Percentiles rank a stretch among this genome's conserved stretches.
Evolutionary conservation across 2,888 invertebrate species (phyloP).

Genomic region (Hirtodrosophila alboralis): DNA sequence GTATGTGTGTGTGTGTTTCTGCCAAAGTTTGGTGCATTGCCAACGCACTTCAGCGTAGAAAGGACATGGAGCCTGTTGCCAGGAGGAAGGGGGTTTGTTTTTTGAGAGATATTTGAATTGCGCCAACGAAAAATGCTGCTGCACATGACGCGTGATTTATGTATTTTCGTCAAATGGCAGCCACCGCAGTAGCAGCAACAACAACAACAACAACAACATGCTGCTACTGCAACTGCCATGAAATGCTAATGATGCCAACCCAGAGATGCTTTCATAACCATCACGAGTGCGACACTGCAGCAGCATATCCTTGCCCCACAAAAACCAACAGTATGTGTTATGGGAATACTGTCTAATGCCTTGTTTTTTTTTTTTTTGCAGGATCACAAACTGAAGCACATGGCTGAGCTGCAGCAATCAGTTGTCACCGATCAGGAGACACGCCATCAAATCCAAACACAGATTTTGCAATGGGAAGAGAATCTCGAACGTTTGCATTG

Average conservation of each 20-base stretch:
- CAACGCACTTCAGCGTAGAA: slow-evolving; percentile 64
- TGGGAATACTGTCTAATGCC: slow-evolving; percentile 46
- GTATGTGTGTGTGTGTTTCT: slow-evolving; percentile 31
- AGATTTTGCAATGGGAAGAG: slow-evolving; percentile 98
- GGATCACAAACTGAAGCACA: slow-evolving; percentile 98
- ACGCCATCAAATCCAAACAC: slow-evolving; percentile 95
- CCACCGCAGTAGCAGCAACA: slow-evolving; percentile 44
- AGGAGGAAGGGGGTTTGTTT: no score
- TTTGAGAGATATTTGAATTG: slow-evolving; percentile 66
- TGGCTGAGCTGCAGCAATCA: slow-evolving; percentile 99
- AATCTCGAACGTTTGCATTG: slow-evolving; percentile 97
- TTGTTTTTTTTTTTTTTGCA: slow-evolving; percentile 83
- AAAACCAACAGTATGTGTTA: slow-evolving; percentile 25
- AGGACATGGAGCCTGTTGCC: background rate
- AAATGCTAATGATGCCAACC: slow-evolving; percentile 76
- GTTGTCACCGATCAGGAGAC: slow-evolving; percentile 96
- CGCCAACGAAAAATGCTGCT: slow-evolving; percentile 64
- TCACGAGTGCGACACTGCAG: slow-evolving; percentile 37
- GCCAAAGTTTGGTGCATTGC: slow-evolving; percentile 70
- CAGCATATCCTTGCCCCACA: slow-evolving; percentile 30
- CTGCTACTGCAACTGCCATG: slow-evolving; percentile 60
- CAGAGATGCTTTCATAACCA: slow-evolving; percentile 64
- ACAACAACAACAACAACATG: slow-evolving; percentile 29
- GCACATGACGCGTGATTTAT: slow-evolving; percentile 77
- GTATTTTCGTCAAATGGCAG: slow-evolving; percentile 76